Evolutionary conservation across 2,888 invertebrate species (phyloP).

Genomic region (Drosophila quinaria): DNA sequence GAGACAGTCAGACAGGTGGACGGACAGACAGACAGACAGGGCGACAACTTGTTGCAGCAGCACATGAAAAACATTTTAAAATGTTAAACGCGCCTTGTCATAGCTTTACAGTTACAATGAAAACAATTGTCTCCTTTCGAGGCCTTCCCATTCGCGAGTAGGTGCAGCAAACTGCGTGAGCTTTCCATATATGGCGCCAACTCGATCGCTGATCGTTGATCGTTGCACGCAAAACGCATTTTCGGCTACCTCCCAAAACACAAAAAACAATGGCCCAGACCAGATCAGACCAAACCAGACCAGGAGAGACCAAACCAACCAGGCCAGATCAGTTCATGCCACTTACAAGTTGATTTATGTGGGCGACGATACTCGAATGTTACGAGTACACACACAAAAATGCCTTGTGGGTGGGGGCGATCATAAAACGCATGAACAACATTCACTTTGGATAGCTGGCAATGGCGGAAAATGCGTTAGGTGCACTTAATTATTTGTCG

Average conservation of each 20-base stretch:
- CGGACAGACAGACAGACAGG: slow-evolving; percentile 29
- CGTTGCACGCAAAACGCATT: slow-evolving; percentile 74
- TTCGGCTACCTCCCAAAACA: slow-evolving; percentile 60
- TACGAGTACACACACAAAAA: slow-evolving; percentile 28
- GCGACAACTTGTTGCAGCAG: slow-evolving; percentile 54
- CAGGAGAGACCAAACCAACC: slow-evolving; percentile 35
- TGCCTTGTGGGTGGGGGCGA: slow-evolving; percentile 53
- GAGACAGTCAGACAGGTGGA: slow-evolving; percentile 6
- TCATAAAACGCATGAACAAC: slow-evolving; percentile 64
- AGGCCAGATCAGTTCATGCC: slow-evolving; percentile 30
- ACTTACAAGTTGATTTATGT: slow-evolving; percentile 72
- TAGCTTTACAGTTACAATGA: slow-evolving; percentile 65
- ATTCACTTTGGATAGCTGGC: slow-evolving; percentile 64
- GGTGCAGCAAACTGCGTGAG: slow-evolving; percentile 72
- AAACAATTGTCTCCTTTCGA: slow-evolving; percentile 57
- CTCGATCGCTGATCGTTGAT: slow-evolving; percentile 33
- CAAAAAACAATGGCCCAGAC: slow-evolving; percentile 56
- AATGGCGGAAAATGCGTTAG: slow-evolving; percentile 66
- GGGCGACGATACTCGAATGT: slow-evolving; percentile 59
- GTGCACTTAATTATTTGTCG: slow-evolving; percentile 34
- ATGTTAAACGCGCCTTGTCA: slow-evolving; percentile 74
- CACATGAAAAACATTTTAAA: slow-evolving; percentile 80
- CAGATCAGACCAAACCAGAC: slow-evolving; percentile 26
- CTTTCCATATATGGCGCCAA: slow-evolving; percentile 73
- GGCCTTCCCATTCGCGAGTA: slow-evolving; percentile 51